These are phyloP conservation scores for Meiosimyza decipiens DNA, from an alignment of 2,888 invertebrate species.

Conservation along the genomic window DNA sequence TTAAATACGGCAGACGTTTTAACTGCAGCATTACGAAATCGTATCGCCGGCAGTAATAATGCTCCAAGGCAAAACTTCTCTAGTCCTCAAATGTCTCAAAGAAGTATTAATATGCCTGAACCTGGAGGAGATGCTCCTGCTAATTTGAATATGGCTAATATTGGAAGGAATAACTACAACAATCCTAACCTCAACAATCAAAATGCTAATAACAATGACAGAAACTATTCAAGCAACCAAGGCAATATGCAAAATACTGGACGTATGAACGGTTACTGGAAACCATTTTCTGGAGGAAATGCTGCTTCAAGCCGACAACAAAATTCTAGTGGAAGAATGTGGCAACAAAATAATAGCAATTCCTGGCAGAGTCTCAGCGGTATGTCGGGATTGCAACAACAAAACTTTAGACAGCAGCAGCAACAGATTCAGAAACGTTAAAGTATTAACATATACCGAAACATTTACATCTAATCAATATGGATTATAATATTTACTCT, in stretches of 20 bases:
- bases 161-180: conserved; percentile 21
- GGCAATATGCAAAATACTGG: background rate
- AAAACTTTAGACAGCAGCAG: conserved; percentile 22
- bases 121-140: background rate
- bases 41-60: too few relatives aligned
- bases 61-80: too few relatives aligned
- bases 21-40: too few relatives aligned
- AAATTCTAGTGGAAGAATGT: background rate
- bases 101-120: background rate
- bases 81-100: background rate
- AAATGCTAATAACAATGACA: background rate
- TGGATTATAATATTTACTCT: too few relatives aligned
- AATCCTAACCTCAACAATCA: conserved; percentile 20
- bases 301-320: background rate
- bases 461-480: too few relatives aligned
- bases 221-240: too few relatives aligned
- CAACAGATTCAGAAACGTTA: background rate
- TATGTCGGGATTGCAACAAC: conserved; percentile 3
- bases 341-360: conserved; percentile 1
- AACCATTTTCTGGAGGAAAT: background rate
- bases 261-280: conserved; percentile 17
- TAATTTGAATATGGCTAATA: conserved; percentile 12
- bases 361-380: background rate
- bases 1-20: too few relatives aligned
- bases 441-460: too few relatives aligned